These are phyloP conservation scores for Silurus meridionalis DNA, from an alignment of 2,113 vertebrate genomes.

Conservation along the genomic window DNA sequence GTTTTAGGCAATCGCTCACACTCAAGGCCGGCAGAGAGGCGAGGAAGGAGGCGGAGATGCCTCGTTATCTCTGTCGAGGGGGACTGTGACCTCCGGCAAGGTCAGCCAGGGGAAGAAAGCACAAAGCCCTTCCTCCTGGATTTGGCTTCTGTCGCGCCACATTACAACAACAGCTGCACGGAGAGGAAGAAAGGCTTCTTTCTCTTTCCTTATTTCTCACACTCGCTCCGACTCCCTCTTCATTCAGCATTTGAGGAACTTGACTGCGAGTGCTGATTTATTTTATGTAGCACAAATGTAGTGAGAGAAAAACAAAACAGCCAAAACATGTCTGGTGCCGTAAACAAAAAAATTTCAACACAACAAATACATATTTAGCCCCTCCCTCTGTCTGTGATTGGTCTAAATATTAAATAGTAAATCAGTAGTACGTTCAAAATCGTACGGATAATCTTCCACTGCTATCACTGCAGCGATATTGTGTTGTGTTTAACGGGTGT, in stretches of 20 bases:
- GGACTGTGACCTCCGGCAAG: slow-evolving; percentile 31
- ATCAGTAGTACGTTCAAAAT: background rate
- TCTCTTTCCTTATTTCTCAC: slow-evolving; percentile 27
- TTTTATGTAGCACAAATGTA: background rate
- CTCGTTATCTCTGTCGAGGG: slow-evolving; percentile 35
- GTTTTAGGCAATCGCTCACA: slow-evolving; percentile 6
- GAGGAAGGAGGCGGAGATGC: slow-evolving; percentile 8
- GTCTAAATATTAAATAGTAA: background rate
- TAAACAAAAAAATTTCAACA: background rate
- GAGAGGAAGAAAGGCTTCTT: slow-evolving; percentile 14
- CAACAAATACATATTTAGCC: background rate
- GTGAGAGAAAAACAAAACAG: too few relatives aligned
- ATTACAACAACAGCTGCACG: slow-evolving; percentile 44
- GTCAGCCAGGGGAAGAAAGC: slow-evolving; percentile 6
- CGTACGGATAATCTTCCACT: background rate
- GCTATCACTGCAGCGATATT: background rate
- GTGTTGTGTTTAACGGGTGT: background rate
- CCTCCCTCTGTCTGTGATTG: background rate
- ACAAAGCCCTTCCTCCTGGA: slow-evolving; percentile 28
- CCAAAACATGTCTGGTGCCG: background rate
- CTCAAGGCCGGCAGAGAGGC: background rate
- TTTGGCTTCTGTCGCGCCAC: slow-evolving; percentile 21
- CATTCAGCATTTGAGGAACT: slow-evolving; percentile 17
- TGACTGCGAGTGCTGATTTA: background rate
- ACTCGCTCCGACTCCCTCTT: slow-evolving; percentile 6